Evolutionary conservation across 92 coral and sea anemone species (phyloP).

Genomic region (Chrysogorgia sp.): DNA sequence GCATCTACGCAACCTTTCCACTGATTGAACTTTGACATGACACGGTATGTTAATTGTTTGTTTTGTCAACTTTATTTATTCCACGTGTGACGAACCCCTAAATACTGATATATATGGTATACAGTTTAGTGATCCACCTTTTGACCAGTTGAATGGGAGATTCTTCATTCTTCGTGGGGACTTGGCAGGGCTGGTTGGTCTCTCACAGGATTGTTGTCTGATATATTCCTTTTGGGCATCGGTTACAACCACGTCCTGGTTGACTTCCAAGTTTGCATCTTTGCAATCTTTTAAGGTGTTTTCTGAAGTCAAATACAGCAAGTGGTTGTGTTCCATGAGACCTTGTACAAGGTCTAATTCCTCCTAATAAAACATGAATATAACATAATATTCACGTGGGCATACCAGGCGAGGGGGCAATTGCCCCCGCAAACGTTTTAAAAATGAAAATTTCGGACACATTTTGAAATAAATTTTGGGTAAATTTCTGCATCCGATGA

Average conservation of each 20-base stretch:
- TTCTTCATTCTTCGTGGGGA: conserved; percentile 31
- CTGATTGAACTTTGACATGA: not conserved
- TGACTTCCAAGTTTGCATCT: conserved; percentile 55
- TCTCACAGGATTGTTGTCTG: conserved; percentile 82
- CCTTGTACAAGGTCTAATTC: conserved; percentile 72
- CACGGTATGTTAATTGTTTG: too few species aligned
- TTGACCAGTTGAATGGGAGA: conserved; percentile 1
- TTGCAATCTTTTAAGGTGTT: conserved; percentile 84
- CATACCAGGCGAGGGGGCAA: too few species aligned
- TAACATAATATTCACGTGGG: not conserved
- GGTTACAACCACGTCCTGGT: conserved; percentile 71
- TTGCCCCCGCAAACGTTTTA: too few species aligned
- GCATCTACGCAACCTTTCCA: not conserved
- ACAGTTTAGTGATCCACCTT: not conserved
- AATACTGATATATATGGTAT: too few species aligned
- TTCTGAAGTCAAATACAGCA: conserved; percentile 83
- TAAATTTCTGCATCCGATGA: too few species aligned
- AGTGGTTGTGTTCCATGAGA: conserved; percentile 84
- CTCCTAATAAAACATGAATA: conserved; percentile 49
- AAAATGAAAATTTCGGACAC: too few species aligned
- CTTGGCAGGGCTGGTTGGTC: conserved; percentile 39
- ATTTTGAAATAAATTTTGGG: too few species aligned
- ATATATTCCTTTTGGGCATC: conserved; percentile 94
- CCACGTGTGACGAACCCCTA: too few species aligned
- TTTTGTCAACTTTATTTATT: too few species aligned